Evolutionary conservation across 1,140 invertebrate genomes (phyloP), one percentile per base, ranked within the genome.

Genomic region (Nebria ingens): DNA sequence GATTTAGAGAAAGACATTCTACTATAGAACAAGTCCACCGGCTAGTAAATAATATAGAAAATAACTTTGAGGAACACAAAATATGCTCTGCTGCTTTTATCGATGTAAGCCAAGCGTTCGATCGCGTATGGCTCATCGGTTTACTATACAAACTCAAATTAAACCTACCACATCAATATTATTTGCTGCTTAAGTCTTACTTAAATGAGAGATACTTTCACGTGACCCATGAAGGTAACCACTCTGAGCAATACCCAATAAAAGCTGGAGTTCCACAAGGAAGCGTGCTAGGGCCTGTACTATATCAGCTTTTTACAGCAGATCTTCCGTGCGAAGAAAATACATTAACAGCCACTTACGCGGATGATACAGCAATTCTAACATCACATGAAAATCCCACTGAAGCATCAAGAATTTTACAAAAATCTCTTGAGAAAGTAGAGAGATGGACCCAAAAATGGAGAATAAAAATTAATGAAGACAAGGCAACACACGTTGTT

Each of bases 51-150:
- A 34, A 19, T 2, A 62, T 67, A 38, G 34, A 15, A 0, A 20
- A 54, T 19, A 29, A 38, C 19, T 34, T 69, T 2, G 58, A 66
- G 54, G 54, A 61, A 15, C 63, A 59, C 59, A 42, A 62, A 45
- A 63, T 59, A 50, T 68, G 61, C 53, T 58, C 57, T 34, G 65
- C 59, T 12, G 61, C 65, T 1, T 66, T 69, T 21, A 56, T 71
- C 1, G 67, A 72, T 25, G 60, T 69, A 1, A 45, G 59, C 22
- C 62, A 67, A 56, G 68, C 69, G 0, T 65, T 71, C 51, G 63
- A 71, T 53, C 58, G 56, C 20, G 61, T 70, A 0, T 70, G 67
- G 68, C 63, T 64, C 19, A 21, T 55, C 1, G 63, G 66, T 1
- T 53, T 69, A 0, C n/a, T 66, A 0, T 59, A 52, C 21, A 71